A percentile compares a stretch with the other conserved stretches of the same genome.
These are phyloP conservation scores for Malthinus seriepunctatus DNA, from an alignment of 2,888 invertebrate species.

Conservation along the genomic window DNA sequence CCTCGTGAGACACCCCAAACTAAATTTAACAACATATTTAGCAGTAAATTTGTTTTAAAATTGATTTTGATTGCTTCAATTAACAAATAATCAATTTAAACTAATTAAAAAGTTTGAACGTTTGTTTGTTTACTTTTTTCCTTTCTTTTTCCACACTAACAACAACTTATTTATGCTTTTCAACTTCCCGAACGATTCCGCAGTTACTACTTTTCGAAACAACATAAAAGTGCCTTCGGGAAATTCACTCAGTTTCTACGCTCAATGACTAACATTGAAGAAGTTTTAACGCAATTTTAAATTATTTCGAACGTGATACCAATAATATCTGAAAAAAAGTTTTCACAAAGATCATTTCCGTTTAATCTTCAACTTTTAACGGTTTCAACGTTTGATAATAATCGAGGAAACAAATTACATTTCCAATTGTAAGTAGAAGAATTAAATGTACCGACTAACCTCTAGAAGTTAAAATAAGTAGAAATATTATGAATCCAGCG, in stretches of 20 bases:
- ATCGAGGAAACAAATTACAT: too few species aligned
- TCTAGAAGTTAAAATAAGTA: background rate
- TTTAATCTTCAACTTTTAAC: slow-evolving; percentile 1
- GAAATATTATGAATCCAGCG: slow-evolving; percentile 3
- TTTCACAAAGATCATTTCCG: background rate
- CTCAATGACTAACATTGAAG: slow-evolving; percentile 10
- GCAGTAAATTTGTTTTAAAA: background rate
- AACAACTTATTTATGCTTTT: slow-evolving; percentile 11
- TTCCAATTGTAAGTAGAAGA: too few species aligned
- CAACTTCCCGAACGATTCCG: slow-evolving; percentile 18
- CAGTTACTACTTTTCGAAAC: slow-evolving; percentile 11
- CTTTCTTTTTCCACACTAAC: background rate
- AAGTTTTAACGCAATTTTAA: slow-evolving; percentile 12
- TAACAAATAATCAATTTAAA: background rate
- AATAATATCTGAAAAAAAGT: slow-evolving; percentile 3
- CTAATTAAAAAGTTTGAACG: slow-evolving; percentile 1
- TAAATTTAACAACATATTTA: slow-evolving; percentile 1
- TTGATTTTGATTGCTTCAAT: too few species aligned
- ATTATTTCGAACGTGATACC: slow-evolving; percentile 4
- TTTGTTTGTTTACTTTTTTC: slow-evolving; percentile 10
- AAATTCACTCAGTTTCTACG: slow-evolving; percentile 11
- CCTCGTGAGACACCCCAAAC: background rate
- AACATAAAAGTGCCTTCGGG: slow-evolving; percentile 21
- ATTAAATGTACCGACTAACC: slow-evolving; percentile 3
- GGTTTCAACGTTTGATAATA: background rate